Conservation (phyloP, 2,113 vertebrate species). For the Hippolais icterina region DNA sequence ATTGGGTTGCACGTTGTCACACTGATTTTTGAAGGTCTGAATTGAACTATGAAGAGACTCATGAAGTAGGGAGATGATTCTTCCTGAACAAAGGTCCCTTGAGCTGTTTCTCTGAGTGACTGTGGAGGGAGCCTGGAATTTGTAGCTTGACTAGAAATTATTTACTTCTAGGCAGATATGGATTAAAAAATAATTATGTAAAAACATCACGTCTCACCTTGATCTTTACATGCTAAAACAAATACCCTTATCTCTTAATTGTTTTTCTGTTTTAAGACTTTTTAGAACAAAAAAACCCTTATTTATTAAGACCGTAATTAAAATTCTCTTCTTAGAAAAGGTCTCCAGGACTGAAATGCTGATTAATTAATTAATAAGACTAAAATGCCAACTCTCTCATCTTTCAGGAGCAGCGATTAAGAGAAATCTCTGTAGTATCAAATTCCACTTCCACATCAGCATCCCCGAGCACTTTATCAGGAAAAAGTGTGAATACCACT, state of each 20-base stretch:
- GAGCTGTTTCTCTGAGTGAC: neutral
- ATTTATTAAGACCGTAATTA: neutral
- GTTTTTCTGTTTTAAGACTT: neutral
- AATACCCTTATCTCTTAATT: neutral
- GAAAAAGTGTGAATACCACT: constrained; percentile 83
- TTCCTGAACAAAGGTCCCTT: neutral
- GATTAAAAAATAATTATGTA: neutral
- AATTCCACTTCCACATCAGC: constrained; percentile 79
- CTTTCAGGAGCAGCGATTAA: constrained; percentile 83
- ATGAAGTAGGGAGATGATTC: neutral
- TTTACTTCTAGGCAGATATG: neutral
- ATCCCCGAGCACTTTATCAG: constrained; percentile 88
- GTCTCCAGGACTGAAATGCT: neutral
- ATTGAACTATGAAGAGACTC: neutral
- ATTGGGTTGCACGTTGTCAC: neutral
- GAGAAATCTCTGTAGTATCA: constrained; percentile 82
- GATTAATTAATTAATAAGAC: neutral
- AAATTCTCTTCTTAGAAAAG: neutral
- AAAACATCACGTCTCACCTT: neutral
- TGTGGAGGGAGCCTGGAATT: neutral
- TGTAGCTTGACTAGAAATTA: neutral
- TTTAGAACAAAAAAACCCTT: neutral
- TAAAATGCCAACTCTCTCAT: neutral
- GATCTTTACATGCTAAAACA: neutral
- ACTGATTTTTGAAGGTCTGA: neutral